A percentile compares a stretch with the other conserved stretches of the same genome.
phyloP scores from a whole-genome alignment of 64 coral and sea anemone genomes.

The Actinia equina region DNA sequence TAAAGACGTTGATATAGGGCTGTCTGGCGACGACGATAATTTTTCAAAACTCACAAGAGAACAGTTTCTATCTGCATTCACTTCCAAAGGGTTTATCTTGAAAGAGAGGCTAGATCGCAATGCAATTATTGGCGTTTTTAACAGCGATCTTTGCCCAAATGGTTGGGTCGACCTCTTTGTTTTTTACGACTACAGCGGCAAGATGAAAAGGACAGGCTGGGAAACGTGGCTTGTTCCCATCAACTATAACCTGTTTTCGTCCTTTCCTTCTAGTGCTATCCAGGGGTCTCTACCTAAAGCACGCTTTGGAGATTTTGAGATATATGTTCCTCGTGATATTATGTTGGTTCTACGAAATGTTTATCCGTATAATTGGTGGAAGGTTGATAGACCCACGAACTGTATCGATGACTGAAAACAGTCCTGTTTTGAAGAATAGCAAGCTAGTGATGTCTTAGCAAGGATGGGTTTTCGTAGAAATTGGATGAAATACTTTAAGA shows the following conservation, averaged over 20 bases:
- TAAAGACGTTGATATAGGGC: conserved; percentile 6
- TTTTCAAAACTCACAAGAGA: neutral
- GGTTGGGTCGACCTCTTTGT: conserved; percentile 2
- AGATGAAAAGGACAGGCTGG: neutral
- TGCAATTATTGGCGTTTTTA: neutral
- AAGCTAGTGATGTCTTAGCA: no score
- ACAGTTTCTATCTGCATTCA: neutral
- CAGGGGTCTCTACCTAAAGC: neutral
- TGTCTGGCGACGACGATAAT: neutral
- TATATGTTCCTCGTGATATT: neutral
- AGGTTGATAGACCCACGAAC: neutral
- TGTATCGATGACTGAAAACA: neutral
- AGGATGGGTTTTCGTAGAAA: no score
- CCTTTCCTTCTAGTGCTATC: neutral
- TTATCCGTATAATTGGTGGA: conserved; percentile 8
- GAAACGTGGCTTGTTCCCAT: conserved; percentile 3
- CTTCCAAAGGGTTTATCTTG: neutral
- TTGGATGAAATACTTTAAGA: no score
- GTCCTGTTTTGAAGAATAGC: no score
- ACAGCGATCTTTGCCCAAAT: neutral
- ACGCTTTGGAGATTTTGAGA: conserved; percentile 3
- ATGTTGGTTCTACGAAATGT: conserved; percentile 1
- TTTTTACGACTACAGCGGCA: conserved; percentile 1
- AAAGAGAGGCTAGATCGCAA: conserved; percentile 2
- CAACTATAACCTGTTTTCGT: conserved; percentile 6